A percentile compares a stretch with the other conserved stretches of the same genome.
phyloP scores from a whole-genome alignment of 2,113 vertebrate genomes.

The Esox niger region DNA sequence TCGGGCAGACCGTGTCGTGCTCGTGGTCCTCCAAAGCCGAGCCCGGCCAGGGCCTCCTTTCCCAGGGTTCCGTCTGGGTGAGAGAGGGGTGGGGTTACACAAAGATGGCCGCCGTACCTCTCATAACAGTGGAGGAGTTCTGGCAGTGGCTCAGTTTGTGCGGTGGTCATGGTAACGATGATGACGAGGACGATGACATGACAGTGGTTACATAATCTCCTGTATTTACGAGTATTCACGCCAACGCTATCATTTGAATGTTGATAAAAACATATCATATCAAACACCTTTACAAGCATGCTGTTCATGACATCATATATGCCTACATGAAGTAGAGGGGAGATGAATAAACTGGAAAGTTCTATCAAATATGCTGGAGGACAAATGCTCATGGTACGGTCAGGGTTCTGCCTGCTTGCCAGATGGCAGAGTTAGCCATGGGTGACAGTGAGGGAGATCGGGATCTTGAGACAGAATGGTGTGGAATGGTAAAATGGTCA shows the following conservation, averaged over 20 bases:
- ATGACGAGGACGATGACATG: not conserved
- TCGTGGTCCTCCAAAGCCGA: constrained; percentile 81
- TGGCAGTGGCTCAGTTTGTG: constrained; percentile 35
- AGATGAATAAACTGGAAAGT: not conserved
- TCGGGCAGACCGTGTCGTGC: constrained; percentile 80
- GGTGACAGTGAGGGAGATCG: not conserved
- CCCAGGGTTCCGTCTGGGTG: constrained; percentile 65
- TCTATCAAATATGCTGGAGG: too few species aligned
- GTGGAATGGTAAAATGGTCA: not conserved
- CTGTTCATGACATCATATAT: not conserved
- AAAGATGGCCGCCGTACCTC: constrained; percentile 14
- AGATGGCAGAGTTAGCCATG: not conserved
- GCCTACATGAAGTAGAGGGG: not conserved
- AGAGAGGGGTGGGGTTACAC: constrained; percentile 44
- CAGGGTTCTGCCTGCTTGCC: too few species aligned
- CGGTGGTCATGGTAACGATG: constrained; percentile 39
- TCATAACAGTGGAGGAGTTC: not conserved
- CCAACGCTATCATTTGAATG: too few species aligned
- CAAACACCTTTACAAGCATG: not conserved
- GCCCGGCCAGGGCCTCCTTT: constrained; percentile 54
- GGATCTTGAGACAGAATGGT: not conserved
- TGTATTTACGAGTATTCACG: not conserved
- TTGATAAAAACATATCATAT: not conserved
- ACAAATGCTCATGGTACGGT: too few species aligned
- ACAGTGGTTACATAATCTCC: not conserved